Evolutionary conservation across 2,888 invertebrate species (phyloP).

Genomic region (Platycheirus albimanus): DNA sequence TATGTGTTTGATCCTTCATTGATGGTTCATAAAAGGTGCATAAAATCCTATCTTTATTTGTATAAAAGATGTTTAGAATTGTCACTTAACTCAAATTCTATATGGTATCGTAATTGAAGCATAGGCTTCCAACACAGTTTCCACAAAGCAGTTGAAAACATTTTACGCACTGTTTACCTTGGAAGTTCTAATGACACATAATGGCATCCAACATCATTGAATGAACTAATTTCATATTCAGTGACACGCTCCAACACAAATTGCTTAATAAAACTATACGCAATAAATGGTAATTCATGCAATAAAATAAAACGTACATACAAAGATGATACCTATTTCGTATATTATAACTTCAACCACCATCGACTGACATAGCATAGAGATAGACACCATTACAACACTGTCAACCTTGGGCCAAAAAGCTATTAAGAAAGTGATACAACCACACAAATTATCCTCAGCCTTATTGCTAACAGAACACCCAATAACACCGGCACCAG

Average conservation of each 20-base stretch:
- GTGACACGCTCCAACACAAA: constrained; percentile 63
- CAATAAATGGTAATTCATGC: constrained; percentile 64
- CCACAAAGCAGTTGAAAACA: too few species aligned
- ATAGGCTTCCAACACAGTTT: too few species aligned
- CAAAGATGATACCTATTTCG: neutral
- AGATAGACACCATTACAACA: constrained; percentile 32
- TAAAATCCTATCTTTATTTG: too few species aligned
- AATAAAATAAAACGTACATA: constrained; percentile 58
- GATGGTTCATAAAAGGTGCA: too few species aligned
- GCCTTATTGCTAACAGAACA: constrained; percentile 13
- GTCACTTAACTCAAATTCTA: too few species aligned
- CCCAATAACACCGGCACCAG: constrained; percentile 5
- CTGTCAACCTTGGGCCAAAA: constrained; percentile 12
- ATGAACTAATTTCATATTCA: constrained; percentile 55
- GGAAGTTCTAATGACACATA: too few species aligned
- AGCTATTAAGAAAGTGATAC: constrained; percentile 56
- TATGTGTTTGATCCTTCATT: too few species aligned
- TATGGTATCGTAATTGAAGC: too few species aligned
- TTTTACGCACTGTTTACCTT: too few species aligned
- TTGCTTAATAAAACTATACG: constrained; percentile 65
- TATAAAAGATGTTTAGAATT: too few species aligned
- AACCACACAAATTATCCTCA: constrained; percentile 49
- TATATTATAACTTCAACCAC: constrained; percentile 44
- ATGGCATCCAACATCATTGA: constrained; percentile 6
- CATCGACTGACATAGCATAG: too few species aligned